Base-by-base conservation (phyloP, 2,797 vertebrate species). In the Malacoraja senta region DNA sequence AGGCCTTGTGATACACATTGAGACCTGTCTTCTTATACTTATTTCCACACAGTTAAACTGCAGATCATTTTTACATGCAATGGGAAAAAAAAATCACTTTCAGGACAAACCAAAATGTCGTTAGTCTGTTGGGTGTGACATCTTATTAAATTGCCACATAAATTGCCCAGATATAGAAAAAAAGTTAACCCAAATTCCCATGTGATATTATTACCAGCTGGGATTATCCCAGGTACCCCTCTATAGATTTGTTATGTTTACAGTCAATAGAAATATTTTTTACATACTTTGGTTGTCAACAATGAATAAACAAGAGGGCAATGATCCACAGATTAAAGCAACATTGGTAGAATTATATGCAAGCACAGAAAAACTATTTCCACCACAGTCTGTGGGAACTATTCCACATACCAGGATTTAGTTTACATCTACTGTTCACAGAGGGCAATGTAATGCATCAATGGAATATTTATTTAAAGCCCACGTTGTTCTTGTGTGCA, bases 251-350 rank as follows among this genome's bases (percentile, higher is more conserved):
- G 9, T 77, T 78, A 32, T 78, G n/a, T 29, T 29, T 32, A 78
- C 76, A 77, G n/a, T 77, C 29, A 77, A 77, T 77, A n/a, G 76
- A 77, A 77, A n/a, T 77, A 77, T 74, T 74, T 74, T 77, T 32
- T 77, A 77, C 32, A 29, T 77, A 32, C 76, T 15, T 71, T 71
- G 76, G n/a, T 8, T 32, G 29, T 1, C 9, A 78, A 78, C n/a
- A 32, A 78, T n/a, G n/a, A 78, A 78, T 78, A 78, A 35, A 32
- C n/a, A 32, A 13, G 13, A 78, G n/a, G 2, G 10, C n/a, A 78
- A 32, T 78, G 32, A 2, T 78, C 76, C 12, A 78, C 72, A 76
- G 72, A 29, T 76, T 76, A 76, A 74, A 76, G 72, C 29, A 76
- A 8, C 72, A 76, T 76, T 76, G 72, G 26, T 3, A 76, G 21